phyloP scores from a whole-genome alignment of 2,888 invertebrate species.

The Dicycla oo region DNA sequence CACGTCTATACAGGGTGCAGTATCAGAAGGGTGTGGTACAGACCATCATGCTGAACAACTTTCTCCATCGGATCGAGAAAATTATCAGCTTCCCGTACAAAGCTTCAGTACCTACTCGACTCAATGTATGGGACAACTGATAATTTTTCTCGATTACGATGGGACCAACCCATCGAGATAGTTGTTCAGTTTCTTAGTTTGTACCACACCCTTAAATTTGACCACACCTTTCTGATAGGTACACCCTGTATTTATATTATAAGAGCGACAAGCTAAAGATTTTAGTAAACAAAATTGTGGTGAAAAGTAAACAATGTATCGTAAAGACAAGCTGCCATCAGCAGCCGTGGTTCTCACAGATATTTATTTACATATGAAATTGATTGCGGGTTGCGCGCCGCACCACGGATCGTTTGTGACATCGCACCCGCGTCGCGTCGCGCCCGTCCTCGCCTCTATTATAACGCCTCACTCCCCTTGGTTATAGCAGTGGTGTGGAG shows the following conservation, averaged over 20 bases:
- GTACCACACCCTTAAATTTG: too few species aligned
- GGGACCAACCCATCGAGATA: too few species aligned
- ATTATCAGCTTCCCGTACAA: too few species aligned
- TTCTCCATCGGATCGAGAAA: too few species aligned
- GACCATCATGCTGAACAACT: too few species aligned
- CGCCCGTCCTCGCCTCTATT: constrained; percentile 47
- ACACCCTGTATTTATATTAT: neutral
- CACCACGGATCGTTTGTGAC: constrained; percentile 54
- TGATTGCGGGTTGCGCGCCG: constrained; percentile 72
- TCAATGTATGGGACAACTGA: too few species aligned
- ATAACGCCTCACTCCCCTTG: constrained; percentile 45
- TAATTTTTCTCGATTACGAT: too few species aligned
- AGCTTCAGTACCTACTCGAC: too few species aligned
- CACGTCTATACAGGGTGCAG: too few species aligned
- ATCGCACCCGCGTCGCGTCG: constrained; percentile 51
- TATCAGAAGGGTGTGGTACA: too few species aligned
- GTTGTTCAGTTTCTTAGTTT: too few species aligned
- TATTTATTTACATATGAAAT: constrained; percentile 84
- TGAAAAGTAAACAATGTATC: constrained; percentile 53
- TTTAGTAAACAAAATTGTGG: constrained; percentile 35
- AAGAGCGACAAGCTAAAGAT: constrained; percentile 64
- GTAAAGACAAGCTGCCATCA: constrained; percentile 67
- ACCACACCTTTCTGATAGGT: too few species aligned
- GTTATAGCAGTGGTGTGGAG: constrained; percentile 45
- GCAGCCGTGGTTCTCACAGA: constrained; percentile 78